Base-by-base conservation (phyloP, 2,888 invertebrate species). In the Nomada fucata region DNA sequence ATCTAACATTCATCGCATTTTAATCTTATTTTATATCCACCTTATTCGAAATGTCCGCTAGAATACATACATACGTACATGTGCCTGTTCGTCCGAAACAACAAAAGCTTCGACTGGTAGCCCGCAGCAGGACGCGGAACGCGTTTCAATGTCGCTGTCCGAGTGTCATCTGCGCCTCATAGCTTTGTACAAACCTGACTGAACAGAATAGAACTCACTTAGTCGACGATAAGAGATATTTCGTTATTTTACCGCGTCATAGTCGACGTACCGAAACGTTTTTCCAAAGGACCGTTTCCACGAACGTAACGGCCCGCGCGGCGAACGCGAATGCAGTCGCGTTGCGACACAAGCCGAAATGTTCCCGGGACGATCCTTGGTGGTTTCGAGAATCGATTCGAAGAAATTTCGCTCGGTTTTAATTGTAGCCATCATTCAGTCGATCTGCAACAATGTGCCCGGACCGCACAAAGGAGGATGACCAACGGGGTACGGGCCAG, bases 341-440 rank as follows among this genome's bases (percentile, higher is more conserved):
- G 76, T 23, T 44, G 20, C 26, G 70, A 55, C 60, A 44, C 26
- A n/a, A 50, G n/a, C 47, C 18, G 47, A 63, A 47, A 55, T 57
- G 76, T 15, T 53, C 52, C 29, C 60, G 29, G 23, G 52, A 23
- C 13, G 53, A 63, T n/a, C 26, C 64, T 42, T 61, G 70, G 26
- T 61, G 75, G 82, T 81, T 29, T 69, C 79, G 80, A 83, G 79
- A 60, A 63, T 71, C 76, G 84, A 83, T 86, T 88, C 85, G 85
- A 76, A 89, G 88, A 89, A 90, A 84, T 84, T 89, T 84, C 72
- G 83, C 69, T 81, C 79, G 67, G 79, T 79, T 88, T 91, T 92
- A 90, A 92, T 92, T 89, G 89, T 87, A 79, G 89, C 83, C 88
- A 91, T 92, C 87, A 89, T 91, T 92, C 90, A 91, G 83, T 68